phyloP scores from a whole-genome alignment of 2,797 vertebrate species.

The Sebastes minor region DNA sequence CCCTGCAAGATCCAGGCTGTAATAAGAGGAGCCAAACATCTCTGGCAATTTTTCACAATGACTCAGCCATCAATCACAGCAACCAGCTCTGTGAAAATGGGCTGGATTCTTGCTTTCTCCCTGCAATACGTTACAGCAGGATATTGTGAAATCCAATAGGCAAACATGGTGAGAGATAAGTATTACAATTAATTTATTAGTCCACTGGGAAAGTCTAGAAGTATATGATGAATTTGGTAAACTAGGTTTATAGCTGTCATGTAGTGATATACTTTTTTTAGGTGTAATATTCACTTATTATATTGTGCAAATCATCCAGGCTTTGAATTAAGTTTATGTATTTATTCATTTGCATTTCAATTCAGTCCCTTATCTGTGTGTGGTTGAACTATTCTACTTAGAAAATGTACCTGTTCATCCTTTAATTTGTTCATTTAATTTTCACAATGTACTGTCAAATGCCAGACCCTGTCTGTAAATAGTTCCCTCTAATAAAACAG shows the following conservation, averaged over 20 bases:
- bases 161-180: background rate
- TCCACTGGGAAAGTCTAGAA: background rate
- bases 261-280: background rate
- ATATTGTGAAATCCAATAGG: background rate
- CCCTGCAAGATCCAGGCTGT: constrained; percentile 18
- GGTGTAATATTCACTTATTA: background rate
- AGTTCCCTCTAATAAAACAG: background rate
- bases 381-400: background rate
- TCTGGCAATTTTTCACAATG: constrained; percentile 38
- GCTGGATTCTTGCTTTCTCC: background rate
- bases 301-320: background rate
- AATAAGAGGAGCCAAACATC: constrained; percentile 38
- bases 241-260: background rate
- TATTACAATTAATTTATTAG: background rate
- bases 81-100: constrained; percentile 9
- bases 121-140: background rate
- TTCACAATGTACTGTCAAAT: background rate
- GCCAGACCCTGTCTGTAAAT: background rate
- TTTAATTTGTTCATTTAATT: background rate
- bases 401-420: background rate
- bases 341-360: background rate
- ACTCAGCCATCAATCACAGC: constrained; percentile 58
- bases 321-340: background rate
- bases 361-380: background rate
- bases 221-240: background rate